These are phyloP conservation scores for Drosophila pandora DNA, from an alignment of 1,140 invertebrate species.

Conservation along the genomic window DNA sequence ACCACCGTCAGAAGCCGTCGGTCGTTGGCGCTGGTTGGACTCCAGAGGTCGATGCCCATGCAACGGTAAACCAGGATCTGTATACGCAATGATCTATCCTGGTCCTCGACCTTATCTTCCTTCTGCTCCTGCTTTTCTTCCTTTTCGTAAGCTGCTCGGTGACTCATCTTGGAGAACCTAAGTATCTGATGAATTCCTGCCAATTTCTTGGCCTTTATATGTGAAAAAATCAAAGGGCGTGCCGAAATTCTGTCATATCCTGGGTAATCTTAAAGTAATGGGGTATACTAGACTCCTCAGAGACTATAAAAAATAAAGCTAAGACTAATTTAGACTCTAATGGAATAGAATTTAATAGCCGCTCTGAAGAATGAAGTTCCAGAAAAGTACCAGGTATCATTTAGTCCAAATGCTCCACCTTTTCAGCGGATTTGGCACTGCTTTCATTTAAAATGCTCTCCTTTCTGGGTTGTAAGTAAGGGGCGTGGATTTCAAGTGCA, in stretches of 20 bases:
- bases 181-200: background rate
- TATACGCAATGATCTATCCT: slow-evolving; percentile 42
- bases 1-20: slow-evolving; percentile 31
- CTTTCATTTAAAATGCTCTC: slow-evolving; percentile 22
- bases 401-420: background rate
- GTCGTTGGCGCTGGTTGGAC: slow-evolving; percentile 29
- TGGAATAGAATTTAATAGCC: too few species aligned
- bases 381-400: background rate
- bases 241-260: slow-evolving; percentile 8
- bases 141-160: background rate
- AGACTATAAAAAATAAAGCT: too few species aligned
- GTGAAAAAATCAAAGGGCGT: slow-evolving; percentile 4
- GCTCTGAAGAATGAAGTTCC: too few species aligned
- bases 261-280: background rate
- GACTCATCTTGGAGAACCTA: slow-evolving; percentile 11
- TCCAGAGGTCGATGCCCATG: slow-evolving; percentile 62
- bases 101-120: slow-evolving; percentile 3
- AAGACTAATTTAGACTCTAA: too few species aligned
- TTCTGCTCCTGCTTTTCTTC: background rate
- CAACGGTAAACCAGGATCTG: slow-evolving; percentile 53
- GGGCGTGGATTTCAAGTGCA: slow-evolving; percentile 21
- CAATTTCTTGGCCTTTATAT: slow-evolving; percentile 17
- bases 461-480: background rate
- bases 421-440: slow-evolving; percentile 20
- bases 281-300: background rate